phyloP scores from a whole-genome alignment of 1,140 invertebrate species.

The Diploscapter pachys region DNA sequence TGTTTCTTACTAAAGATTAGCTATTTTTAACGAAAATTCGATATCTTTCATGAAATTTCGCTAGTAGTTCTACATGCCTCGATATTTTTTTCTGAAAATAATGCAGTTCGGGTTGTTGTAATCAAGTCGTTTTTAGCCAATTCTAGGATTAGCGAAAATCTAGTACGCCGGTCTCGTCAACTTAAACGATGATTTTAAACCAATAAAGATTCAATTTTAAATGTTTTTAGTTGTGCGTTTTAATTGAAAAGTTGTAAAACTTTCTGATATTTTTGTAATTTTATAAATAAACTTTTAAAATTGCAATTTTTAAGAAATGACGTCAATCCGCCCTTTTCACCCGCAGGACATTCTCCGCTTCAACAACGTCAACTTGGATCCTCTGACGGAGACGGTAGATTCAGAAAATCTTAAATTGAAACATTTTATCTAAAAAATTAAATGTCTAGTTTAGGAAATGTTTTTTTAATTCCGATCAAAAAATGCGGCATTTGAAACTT shows the following conservation, averaged over 20 bases:
- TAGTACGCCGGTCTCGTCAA: too few species aligned
- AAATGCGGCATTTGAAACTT: constrained; percentile 4
- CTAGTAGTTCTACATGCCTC: too few species aligned
- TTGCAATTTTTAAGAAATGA: constrained; percentile 68
- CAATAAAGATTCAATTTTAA: not conserved
- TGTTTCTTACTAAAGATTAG: too few species aligned
- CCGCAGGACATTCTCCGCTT: constrained; percentile 91
- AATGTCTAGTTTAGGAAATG: constrained; percentile 6
- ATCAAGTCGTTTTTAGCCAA: too few species aligned
- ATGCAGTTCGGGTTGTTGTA: too few species aligned
- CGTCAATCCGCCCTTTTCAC: constrained; percentile 82
- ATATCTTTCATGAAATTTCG: too few species aligned
- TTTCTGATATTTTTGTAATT: not conserved
- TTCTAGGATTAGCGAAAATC: too few species aligned
- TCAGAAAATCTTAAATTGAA: constrained; percentile 55
- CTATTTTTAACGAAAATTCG: too few species aligned
- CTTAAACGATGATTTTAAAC: not conserved
- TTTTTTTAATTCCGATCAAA: not conserved
- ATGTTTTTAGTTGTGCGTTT: not conserved
- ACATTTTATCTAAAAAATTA: not conserved
- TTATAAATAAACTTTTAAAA: not conserved
- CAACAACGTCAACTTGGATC: constrained; percentile 92
- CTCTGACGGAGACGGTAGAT: constrained; percentile 80
- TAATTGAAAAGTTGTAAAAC: not conserved
- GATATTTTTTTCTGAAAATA: too few species aligned